phyloP scores from a whole-genome alignment of 2,797 vertebrate species.

The Arremon brunneinucha region DNA sequence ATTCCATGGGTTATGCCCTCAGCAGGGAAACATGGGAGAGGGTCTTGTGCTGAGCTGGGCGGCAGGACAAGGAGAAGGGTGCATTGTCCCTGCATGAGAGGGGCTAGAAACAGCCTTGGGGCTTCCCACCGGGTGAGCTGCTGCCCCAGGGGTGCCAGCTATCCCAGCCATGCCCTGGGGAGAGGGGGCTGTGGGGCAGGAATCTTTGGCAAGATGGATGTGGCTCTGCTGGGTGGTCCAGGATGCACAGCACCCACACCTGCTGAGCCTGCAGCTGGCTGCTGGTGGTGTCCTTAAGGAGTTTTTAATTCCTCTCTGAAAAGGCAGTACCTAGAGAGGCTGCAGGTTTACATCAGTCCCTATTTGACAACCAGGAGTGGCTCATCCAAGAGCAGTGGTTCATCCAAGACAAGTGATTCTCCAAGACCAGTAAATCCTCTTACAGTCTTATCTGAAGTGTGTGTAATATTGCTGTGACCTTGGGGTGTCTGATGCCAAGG shows the following conservation, averaged over 20 bases:
- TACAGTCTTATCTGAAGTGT: neutral
- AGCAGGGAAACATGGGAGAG: neutral
- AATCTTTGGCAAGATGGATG: neutral
- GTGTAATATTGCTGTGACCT: neutral
- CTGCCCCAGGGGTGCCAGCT: neutral
- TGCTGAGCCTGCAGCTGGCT: neutral
- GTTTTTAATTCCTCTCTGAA: neutral
- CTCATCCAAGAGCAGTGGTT: neutral
- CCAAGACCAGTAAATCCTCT: neutral
- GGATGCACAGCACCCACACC: too few species aligned
- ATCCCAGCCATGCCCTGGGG: accelerated
- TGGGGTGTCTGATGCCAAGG: neutral
- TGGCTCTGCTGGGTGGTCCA: neutral
- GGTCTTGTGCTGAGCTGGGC: neutral
- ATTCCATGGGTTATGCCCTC: accelerated
- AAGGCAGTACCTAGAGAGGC: neutral
- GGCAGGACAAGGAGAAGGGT: neutral
- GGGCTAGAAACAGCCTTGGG: neutral
- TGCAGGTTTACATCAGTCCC: neutral
- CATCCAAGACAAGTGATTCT: neutral
- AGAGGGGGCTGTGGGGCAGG: neutral
- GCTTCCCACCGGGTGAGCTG: accelerated
- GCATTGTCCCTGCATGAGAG: neutral
- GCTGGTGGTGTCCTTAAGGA: neutral
- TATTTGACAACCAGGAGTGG: neutral